phyloP scores from a whole-genome alignment of 2,113 vertebrate species.

The Thamnophis sirtalis region DNA sequence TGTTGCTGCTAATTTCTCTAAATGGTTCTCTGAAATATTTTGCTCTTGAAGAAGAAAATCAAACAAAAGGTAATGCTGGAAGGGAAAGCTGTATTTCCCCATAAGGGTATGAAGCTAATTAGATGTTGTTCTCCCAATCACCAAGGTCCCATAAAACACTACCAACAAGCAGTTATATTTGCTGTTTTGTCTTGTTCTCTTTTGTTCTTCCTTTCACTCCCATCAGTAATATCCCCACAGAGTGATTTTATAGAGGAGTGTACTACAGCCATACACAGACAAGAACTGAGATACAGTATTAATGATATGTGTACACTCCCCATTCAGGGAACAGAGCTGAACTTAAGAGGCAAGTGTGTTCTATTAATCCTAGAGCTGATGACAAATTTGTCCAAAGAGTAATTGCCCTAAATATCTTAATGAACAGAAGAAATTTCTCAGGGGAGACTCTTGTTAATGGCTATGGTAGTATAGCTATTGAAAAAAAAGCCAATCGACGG shows the following conservation, averaged over 20 bases:
- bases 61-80: constrained; percentile 3
- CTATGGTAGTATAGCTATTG: neutral
- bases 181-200: neutral
- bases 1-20: neutral
- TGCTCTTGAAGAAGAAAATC: constrained; percentile 1
- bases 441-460: neutral
- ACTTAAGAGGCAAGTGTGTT: neutral
- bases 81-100: neutral
- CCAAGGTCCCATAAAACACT: neutral
- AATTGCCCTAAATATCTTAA: neutral
- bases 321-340: neutral
- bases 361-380: neutral
- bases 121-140: neutral
- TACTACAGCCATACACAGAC: neutral
- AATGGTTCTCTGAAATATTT: neutral
- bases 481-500: neutral
- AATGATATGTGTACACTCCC: neutral
- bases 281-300: neutral
- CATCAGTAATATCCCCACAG: neutral
- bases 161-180: neutral
- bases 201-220: neutral
- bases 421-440: neutral
- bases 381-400: neutral
- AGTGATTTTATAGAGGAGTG: neutral
- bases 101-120: constrained; percentile 16